phyloP scores from a whole-genome alignment of 2,797 vertebrate species.

The Melanotaenia maccullochi region DNA sequence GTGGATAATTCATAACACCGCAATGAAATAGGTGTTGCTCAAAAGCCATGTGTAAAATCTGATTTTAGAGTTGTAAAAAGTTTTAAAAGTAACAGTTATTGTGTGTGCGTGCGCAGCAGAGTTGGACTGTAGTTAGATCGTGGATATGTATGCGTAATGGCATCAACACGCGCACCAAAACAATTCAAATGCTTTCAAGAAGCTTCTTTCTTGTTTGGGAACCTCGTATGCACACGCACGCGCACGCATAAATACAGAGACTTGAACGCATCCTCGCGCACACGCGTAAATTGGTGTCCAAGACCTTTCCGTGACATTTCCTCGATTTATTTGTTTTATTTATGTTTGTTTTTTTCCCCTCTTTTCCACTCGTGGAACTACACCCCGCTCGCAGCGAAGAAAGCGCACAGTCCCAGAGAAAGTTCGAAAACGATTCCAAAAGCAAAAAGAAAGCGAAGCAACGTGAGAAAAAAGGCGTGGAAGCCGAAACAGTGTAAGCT shows the following conservation, averaged over 20 bases:
- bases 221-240: conserved; percentile 5
- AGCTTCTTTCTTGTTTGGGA: conserved; percentile 44
- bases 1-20: not conserved
- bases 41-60: not conserved
- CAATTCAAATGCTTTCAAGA: conserved; percentile 47
- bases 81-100: not conserved
- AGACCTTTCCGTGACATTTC: conserved; percentile 31
- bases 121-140: conserved; percentile 3
- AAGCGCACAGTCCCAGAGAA: conserved; percentile 36
- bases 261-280: conserved; percentile 11
- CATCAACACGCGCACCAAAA: conserved; percentile 38
- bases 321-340: not conserved
- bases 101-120: not conserved
- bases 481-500: conserved; percentile 47
- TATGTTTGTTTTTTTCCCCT: not conserved
- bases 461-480: conserved; percentile 10
- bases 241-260: conserved; percentile 9
- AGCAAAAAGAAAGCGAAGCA: conserved; percentile 17
- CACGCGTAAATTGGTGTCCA: conserved; percentile 47
- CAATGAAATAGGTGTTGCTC: not conserved
- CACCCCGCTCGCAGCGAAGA: conserved; percentile 7
- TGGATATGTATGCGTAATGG: conserved; percentile 25
- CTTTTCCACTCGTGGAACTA: conserved; percentile 28
- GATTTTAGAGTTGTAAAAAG: conserved; percentile 22
- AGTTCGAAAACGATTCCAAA: conserved; percentile 49